Evolutionary conservation across 1,140 invertebrate genomes (phyloP), one percentile per base, ranked within the genome.

Genomic region (Reticulitermes speratus): DNA sequence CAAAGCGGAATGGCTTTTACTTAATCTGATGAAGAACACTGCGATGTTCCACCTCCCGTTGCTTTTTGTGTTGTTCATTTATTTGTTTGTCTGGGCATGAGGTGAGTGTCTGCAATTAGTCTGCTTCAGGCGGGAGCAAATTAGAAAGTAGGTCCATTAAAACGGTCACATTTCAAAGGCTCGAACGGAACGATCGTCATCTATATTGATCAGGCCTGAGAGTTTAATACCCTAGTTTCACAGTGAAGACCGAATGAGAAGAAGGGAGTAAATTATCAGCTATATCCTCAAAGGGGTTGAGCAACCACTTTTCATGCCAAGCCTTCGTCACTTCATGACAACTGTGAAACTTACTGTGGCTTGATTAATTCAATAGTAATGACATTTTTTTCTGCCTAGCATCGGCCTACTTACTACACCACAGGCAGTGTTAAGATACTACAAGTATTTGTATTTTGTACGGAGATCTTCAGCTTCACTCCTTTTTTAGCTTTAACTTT

Each of bases 121-220:
- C n/a, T n/a, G 25, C n/a, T 75, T 75, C 65, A 30, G 65, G 25
- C 65, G n/a, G 65, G 65, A 75, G 65, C 65, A 75, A 75, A 75
- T 75, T 75, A 75, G 65, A 75, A 75, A 75, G n/a, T 75, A 75
- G 65, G 65, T 75, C 65, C 25, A 75, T 75, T 75, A 75, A 75
- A 75, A 75, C 65, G 65, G 65, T 75, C 2, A 7, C 65, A 25
- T 75, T 75, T 75, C 65, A 30, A 75, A 75, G 7, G 65, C 65
- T 75, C n/a, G 7, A 75, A 75, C n/a, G 25, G 25, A n/a, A 30
- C 65, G 65, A 75, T 75, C 65, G 65, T 75, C 65, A 75, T 75
- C 65, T 75, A 75, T 75, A 75, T 75, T 75, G 25, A 75, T 75
- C 65, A 75, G 65, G 25, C 65, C n/a, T 75, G 5, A 30, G 65